These are phyloP conservation scores for Melinaea menophilus DNA, from an alignment of 2,888 invertebrate species.

Conservation along the genomic window DNA sequence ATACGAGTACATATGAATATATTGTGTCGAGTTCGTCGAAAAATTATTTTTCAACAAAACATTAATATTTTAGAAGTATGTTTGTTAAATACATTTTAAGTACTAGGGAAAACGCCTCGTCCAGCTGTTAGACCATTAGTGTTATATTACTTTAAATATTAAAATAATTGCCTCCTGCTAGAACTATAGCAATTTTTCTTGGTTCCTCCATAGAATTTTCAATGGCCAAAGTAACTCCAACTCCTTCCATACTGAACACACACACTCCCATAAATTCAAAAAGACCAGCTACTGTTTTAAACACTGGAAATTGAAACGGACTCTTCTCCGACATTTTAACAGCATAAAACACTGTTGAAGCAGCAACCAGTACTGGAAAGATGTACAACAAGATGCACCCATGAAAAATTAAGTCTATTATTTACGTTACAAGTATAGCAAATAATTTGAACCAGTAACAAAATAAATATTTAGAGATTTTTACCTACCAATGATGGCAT, in stretches of 20 bases:
- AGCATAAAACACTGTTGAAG: slow-evolving; percentile 44
- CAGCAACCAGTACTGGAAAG: slow-evolving; percentile 40
- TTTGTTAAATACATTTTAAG: no score
- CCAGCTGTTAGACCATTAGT: no score
- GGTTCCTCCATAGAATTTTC: slow-evolving; percentile 54
- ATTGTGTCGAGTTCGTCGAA: no score
- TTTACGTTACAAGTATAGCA: no score
- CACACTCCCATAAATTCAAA: slow-evolving; percentile 69
- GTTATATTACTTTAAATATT: not conserved
- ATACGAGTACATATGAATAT: no score
- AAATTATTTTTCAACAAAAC: no score
- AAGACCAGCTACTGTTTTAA: slow-evolving; percentile 35
- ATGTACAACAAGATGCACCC: no score
- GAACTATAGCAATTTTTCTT: slow-evolving; percentile 41
- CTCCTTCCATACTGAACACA: slow-evolving; percentile 70
- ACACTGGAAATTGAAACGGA: slow-evolving; percentile 34
- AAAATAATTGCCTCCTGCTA: slow-evolving; percentile 33
- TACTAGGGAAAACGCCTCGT: no score
- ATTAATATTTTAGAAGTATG: no score
- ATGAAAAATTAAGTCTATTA: no score
- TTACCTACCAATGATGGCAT: slow-evolving; percentile 45
- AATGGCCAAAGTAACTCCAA: slow-evolving; percentile 46
- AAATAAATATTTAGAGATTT: not conserved
- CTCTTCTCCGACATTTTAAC: slow-evolving; percentile 9
- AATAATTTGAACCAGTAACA: no score